These are phyloP conservation scores for Macrobrachium nipponense DNA, from an alignment of 1,140 invertebrate species.

Conservation along the genomic window DNA sequence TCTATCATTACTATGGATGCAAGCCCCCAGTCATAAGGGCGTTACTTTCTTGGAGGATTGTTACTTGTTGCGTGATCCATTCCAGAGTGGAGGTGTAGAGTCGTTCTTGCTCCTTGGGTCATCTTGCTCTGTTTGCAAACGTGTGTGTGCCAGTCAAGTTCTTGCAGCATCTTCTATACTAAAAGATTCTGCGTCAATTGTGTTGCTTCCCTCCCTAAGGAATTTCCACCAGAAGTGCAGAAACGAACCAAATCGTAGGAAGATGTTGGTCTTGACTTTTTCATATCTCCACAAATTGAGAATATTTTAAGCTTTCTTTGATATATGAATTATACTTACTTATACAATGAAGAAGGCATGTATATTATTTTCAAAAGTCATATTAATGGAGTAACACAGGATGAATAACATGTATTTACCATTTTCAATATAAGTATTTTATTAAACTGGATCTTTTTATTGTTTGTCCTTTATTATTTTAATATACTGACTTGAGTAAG, in stretches of 20 bases:
- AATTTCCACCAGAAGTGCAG: conserved; percentile 77
- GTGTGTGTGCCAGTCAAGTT: conserved; percentile 77
- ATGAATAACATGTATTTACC: too few species aligned
- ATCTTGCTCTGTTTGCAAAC: conserved; percentile 78
- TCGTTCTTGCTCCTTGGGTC: conserved; percentile 81
- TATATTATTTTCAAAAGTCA: too few species aligned
- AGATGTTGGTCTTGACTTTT: not conserved
- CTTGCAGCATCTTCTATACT: conserved; percentile 85
- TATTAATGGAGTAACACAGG: too few species aligned
- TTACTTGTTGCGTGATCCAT: conserved; percentile 87
- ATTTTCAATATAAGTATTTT: too few species aligned
- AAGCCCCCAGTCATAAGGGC: conserved; percentile 76
- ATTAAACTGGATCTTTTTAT: too few species aligned
- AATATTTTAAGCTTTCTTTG: too few species aligned
- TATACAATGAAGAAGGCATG: too few species aligned
- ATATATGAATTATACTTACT: too few species aligned
- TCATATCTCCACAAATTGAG: too few species aligned
- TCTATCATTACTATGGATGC: conserved; percentile 79
- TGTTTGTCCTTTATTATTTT: too few species aligned
- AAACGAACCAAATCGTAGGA: conserved; percentile 68
- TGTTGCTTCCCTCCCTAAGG: conserved; percentile 72
- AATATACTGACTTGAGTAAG: too few species aligned
- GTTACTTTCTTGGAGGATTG: conserved; percentile 77
- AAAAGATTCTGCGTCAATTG: conserved; percentile 80
- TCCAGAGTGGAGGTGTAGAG: conserved; percentile 74